Percentiles rank a stretch among this genome's conserved stretches.
These are phyloP conservation scores for Crambe crambe DNA, from an alignment of 37 sponge, comb jelly and placozoan species.

Conservation along the genomic window DNA sequence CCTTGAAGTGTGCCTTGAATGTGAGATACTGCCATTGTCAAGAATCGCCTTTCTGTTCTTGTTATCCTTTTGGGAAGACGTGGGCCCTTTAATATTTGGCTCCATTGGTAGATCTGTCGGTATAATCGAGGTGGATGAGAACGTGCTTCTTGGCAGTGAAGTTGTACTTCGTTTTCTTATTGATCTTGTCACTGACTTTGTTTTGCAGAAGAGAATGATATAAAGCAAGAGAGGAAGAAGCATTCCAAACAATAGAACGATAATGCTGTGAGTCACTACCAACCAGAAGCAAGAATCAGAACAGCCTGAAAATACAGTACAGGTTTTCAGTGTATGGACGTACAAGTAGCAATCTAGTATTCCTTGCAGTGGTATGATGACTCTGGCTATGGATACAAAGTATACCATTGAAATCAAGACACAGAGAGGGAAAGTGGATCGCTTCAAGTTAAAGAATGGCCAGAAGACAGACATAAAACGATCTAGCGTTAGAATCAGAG, in stretches of 20 bases:
- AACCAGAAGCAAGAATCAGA: neutral
- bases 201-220: neutral
- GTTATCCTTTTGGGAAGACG: neutral
- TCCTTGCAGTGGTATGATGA: neutral
- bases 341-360: neutral
- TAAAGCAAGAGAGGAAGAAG: neutral
- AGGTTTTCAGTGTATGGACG: constrained; percentile 1
- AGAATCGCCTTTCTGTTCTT: neutral
- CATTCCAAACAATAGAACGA: neutral
- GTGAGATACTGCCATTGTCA: neutral
- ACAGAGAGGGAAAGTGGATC: neutral
- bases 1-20: neutral
- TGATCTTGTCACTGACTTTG: neutral
- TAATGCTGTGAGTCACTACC: neutral
- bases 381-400: neutral
- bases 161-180: neutral
- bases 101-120: neutral
- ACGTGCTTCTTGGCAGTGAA: neutral
- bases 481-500: constrained; percentile 2
- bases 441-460: neutral
- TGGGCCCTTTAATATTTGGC: neutral
- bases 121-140: neutral
- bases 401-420: neutral
- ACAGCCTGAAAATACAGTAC: constrained; percentile 2
- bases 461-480: constrained; percentile 13